Evolutionary conservation across 2,888 invertebrate genomes (phyloP).

Genomic region (Eupithecia tripunctaria): DNA sequence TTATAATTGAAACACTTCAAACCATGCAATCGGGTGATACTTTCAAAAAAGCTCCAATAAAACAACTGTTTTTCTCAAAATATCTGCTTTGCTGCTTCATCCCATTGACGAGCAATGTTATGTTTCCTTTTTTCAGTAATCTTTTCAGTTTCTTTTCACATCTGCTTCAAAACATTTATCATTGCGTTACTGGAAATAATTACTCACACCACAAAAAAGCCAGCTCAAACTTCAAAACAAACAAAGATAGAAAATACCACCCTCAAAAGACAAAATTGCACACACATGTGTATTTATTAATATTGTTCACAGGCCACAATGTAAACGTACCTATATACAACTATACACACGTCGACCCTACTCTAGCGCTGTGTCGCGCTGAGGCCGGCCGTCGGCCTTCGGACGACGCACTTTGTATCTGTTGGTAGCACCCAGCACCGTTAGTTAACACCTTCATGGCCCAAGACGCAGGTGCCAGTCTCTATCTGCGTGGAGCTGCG

Average conservation of each 20-base stretch:
- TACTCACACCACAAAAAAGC: no score
- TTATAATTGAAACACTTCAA: slow-evolving; percentile 23
- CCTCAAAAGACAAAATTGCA: slow-evolving; percentile 11
- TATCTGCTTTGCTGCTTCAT: not conserved
- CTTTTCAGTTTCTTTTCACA: no score
- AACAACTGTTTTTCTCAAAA: not conserved
- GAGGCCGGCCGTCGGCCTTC: slow-evolving; percentile 73
- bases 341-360: slow-evolving; percentile 75
- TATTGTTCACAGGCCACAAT: slow-evolving; percentile 58
- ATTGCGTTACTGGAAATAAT: no score
- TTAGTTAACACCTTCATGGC: no score
- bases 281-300: not conserved
- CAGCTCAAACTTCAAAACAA: not conserved
- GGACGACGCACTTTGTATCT: slow-evolving; percentile 74
- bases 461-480: no score
- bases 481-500: no score
- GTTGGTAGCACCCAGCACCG: slow-evolving; percentile 61
- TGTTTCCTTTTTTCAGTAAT: not conserved
- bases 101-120: not conserved
- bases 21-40: slow-evolving; percentile 52
- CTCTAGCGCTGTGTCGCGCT: slow-evolving; percentile 63
- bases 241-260: slow-evolving; percentile 36
- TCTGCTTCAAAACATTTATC: not conserved
- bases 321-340: slow-evolving; percentile 81
- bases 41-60: slow-evolving; percentile 37